phyloP scores from a whole-genome alignment of 2,888 invertebrate species.

The Pheosia gnoma region DNA sequence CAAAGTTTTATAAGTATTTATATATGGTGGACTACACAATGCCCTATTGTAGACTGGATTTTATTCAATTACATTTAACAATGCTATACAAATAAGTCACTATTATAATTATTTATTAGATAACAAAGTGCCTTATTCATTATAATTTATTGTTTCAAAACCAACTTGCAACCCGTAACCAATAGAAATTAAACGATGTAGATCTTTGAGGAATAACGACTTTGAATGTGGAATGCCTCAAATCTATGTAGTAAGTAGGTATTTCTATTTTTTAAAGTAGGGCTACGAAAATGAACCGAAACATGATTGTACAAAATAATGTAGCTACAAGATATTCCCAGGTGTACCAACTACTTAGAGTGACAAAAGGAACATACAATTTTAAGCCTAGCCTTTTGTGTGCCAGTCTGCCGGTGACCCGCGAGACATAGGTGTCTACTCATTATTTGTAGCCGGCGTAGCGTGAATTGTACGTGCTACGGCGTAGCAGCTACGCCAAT shows the following conservation, averaged over 20 bases:
- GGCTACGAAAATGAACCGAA: neutral
- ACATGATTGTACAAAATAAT: neutral
- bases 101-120: neutral
- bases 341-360: neutral
- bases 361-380: neutral
- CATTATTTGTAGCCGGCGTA: constrained; percentile 50
- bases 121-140: neutral
- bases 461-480: constrained; percentile 36
- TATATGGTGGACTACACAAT: neutral
- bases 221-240: too few species aligned
- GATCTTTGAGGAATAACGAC: too few species aligned
- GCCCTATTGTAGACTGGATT: constrained; percentile 1
- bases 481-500: neutral
- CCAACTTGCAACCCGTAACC: too few species aligned
- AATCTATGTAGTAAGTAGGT: too few species aligned
- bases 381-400: constrained; percentile 21
- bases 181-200: too few species aligned
- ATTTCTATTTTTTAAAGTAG: neutral
- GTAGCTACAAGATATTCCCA: neutral
- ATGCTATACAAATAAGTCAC: neutral
- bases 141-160: too few species aligned
- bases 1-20: neutral
- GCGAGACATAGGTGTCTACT: constrained; percentile 22
- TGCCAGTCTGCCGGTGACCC: constrained; percentile 5
- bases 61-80: neutral